Base-by-base conservation (phyloP, 2,888 invertebrate genomes). In the Mechanitis messenoides region DNA sequence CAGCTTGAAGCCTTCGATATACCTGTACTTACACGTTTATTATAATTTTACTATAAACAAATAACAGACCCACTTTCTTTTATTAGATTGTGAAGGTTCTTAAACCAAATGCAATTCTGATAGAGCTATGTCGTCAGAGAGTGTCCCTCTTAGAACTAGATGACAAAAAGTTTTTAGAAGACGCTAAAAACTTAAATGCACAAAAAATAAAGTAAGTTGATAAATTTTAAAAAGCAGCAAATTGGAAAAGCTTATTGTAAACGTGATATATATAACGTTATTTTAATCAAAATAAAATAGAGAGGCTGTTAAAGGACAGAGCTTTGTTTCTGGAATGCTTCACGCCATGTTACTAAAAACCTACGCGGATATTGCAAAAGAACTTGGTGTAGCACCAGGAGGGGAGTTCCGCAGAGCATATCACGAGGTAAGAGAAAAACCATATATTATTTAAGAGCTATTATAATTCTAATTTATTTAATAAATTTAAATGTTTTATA, bases 391-490 rank as follows among this genome's bases (percentile, higher is more conserved):
- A 1, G 90, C 90, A 5, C 90, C 90, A 1, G 90, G 90, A 1
- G 90, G 90, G 33, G 90, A 90, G 69, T 90, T 90, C 66, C 77
- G 90, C 56, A 77, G 89, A 73, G 90, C 90, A 6, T 90, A 89
- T 70, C 88, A 89, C 45, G 90, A 90, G 81, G 90, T 87, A 12
- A 4, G 9, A 56, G n/a, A 61, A 9, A 38, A 38, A 3, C 6
- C 53, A 45, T 45, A 45, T 3, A 6, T 28, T 38, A 33, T 53
- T 28, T 33, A 3, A 4, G 20, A 53, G 45, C 11, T 28, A 12
- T 45, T 31, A 33, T 46, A 56, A 31, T 47, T 11, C n/a, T 55
- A n/a, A n/a, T 3, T 38, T 11, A 6, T 9, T 9, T 53, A 33
- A 12, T n/a, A 31, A 20, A 20, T 20, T 20, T 20, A 20, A 20